Evolutionary conservation across 2,797 vertebrate species (phyloP), one percentile per base, ranked within the genome.

Genomic region (Muscicapa striata): DNA sequence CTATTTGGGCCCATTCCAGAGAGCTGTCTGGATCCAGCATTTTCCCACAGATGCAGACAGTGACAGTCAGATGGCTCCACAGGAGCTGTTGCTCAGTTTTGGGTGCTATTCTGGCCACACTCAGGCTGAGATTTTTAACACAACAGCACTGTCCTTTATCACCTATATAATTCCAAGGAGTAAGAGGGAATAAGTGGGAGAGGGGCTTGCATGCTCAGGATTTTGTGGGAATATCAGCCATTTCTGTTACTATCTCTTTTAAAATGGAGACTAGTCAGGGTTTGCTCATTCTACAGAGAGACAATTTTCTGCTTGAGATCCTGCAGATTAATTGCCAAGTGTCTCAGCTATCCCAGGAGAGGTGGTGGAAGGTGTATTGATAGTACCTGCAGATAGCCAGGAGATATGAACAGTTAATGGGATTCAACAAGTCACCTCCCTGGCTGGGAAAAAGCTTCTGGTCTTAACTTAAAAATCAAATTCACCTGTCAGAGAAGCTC

Each of bases 221-320:
- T 76, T 95, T 88, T 26, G 11, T 40, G 30, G 59, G 67, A 91
- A 41, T 55, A 88, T 32, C 52, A 92, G 82, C 82, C 84, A 70
- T 93, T 92, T 94, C 96, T 88, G 62, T 59, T 59, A 26, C 45
- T 58, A 34, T 63, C 70, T 87, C 24, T 85, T 84, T 88, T 93
- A 96, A 96, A 95, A 95, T 86, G 75, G 86, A 93, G 70, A 79
- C 88, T 46, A 74, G 79, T 64, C 67, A 77, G 86, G 36, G 49
- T 84, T 87, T 87, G 13, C 70, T 93, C 41, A 0, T 93, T 77
- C 87, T 93, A 94, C 46, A 89, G 85, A 74, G 76, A 94, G 70
- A 92, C 84, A 93, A 93, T 97, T 95, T 96, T 96, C 94, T 96
- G 94, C 94, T 94, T 96, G 91, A 97, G 84, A 96, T 93, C 89